Percentiles rank a stretch among this genome's conserved stretches.
Evolutionary conservation across 2,888 invertebrate genomes (phyloP).

Genomic region (Andrena marginata): DNA sequence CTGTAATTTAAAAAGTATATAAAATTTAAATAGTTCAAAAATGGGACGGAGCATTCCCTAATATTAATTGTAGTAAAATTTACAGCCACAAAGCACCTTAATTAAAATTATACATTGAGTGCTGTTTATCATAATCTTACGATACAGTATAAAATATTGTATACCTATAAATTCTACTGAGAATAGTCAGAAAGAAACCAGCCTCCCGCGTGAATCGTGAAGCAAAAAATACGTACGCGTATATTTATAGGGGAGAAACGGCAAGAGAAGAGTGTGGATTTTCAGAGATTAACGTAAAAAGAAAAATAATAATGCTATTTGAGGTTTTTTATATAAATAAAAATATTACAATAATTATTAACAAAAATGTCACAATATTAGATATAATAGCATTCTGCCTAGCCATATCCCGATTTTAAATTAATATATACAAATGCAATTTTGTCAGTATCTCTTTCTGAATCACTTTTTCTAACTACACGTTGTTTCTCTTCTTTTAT

Average conservation of each 20-base stretch:
- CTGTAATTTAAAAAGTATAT: constrained; percentile 68
- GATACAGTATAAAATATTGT: constrained; percentile 30
- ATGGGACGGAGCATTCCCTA: constrained; percentile 74
- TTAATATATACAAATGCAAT: constrained; percentile 68
- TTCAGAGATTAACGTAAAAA: constrained; percentile 60
- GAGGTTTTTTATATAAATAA: constrained; percentile 78
- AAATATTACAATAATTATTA: constrained; percentile 76
- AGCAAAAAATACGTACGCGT: constrained; percentile 33
- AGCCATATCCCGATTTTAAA: constrained; percentile 62
- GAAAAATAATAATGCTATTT: constrained; percentile 68
- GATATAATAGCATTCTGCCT: constrained; percentile 65
- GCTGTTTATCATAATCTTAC: constrained; percentile 36
- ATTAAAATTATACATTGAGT: constrained; percentile 50
- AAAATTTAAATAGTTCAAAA: constrained; percentile 70
- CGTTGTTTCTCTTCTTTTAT: not conserved
- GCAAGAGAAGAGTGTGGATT: constrained; percentile 32
- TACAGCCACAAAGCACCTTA: constrained; percentile 59
- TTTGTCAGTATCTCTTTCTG: constrained; percentile 32
- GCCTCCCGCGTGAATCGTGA: not conserved
- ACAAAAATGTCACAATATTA: constrained; percentile 72
- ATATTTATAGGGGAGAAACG: constrained; percentile 32
- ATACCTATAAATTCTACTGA: constrained; percentile 36
- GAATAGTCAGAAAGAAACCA: constrained; percentile 18
- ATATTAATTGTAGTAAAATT: constrained; percentile 57
- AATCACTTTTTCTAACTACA: constrained; percentile 43